Evolutionary conservation across 2,888 invertebrate genomes (phyloP).

Genomic region (Globia sparganii): DNA sequence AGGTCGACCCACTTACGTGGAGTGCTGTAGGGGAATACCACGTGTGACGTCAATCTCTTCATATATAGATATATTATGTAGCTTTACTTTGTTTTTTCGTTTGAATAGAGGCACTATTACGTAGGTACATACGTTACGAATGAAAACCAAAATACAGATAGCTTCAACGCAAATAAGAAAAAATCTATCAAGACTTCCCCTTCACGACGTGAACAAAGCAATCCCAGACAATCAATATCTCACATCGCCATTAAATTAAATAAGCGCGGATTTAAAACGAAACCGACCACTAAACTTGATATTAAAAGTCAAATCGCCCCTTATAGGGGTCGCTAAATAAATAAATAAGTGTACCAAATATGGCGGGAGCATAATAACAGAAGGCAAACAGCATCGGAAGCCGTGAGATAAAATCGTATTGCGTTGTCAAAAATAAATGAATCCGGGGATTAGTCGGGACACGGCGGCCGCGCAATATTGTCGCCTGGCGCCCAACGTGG

Average conservation of each 20-base stretch:
- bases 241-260: slow-evolving; percentile 75
- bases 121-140: not conserved
- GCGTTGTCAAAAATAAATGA: slow-evolving; percentile 91
- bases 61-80: slow-evolving; percentile 3
- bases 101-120: not conserved
- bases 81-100: not conserved
- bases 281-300: slow-evolving; percentile 81
- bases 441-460: slow-evolving; percentile 89
- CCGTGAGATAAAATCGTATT: slow-evolving; percentile 91
- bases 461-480: slow-evolving; percentile 88
- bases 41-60: slow-evolving; percentile 20
- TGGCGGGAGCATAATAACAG: slow-evolving; percentile 88
- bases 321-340: slow-evolving; percentile 86
- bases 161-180: slow-evolving; percentile 9
- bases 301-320: slow-evolving; percentile 88
- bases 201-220: slow-evolving; percentile 30
- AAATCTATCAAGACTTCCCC: slow-evolving; percentile 29
- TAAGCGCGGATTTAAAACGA: slow-evolving; percentile 72
- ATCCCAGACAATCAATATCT: slow-evolving; percentile 60
- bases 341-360: slow-evolving; percentile 89
- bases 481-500: slow-evolving; percentile 84
- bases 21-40: slow-evolving; percentile 17
- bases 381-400: slow-evolving; percentile 90
- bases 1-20: slow-evolving; percentile 31
- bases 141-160: not conserved